Percentiles rank a stretch among this genome's conserved stretches.
These are phyloP conservation scores for Malaclemys terrapin DNA, from an alignment of 2,113 vertebrate genomes.

Conservation along the genomic window DNA sequence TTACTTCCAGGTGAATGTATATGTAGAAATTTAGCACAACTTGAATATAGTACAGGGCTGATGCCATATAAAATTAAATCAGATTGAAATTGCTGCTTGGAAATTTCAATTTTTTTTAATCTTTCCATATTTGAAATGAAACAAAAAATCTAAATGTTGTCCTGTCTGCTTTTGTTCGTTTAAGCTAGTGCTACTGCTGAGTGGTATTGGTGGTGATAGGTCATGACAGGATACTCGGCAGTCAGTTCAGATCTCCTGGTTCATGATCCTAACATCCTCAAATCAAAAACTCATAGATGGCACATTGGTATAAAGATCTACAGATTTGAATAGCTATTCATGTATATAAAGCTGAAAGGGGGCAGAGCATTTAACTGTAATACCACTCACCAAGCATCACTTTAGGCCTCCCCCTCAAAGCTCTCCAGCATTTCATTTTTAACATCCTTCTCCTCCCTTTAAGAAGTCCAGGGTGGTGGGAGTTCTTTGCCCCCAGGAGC, in stretches of 20 bases:
- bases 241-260: neutral
- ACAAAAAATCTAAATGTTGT: neutral
- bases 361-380: neutral
- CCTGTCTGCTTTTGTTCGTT: neutral
- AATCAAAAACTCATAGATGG: neutral
- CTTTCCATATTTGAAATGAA: neutral
- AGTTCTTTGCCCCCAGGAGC: neutral
- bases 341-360: neutral
- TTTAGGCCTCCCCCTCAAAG: neutral
- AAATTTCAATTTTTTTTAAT: neutral
- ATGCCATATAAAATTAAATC: neutral
- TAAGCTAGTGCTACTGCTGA: neutral
- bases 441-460: neutral
- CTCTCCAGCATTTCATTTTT: neutral
- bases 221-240: neutral
- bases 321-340: neutral
- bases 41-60: neutral
- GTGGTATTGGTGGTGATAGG: neutral
- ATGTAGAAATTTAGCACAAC: neutral
- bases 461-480: neutral
- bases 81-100: neutral
- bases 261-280: neutral
- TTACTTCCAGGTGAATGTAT: neutral
- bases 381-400: neutral
- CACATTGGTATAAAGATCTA: neutral